Percentiles rank a stretch among this genome's conserved stretches.
These are phyloP conservation scores for Drosophila setifemur DNA, from an alignment of 1,140 invertebrate species.

Conservation along the genomic window DNA sequence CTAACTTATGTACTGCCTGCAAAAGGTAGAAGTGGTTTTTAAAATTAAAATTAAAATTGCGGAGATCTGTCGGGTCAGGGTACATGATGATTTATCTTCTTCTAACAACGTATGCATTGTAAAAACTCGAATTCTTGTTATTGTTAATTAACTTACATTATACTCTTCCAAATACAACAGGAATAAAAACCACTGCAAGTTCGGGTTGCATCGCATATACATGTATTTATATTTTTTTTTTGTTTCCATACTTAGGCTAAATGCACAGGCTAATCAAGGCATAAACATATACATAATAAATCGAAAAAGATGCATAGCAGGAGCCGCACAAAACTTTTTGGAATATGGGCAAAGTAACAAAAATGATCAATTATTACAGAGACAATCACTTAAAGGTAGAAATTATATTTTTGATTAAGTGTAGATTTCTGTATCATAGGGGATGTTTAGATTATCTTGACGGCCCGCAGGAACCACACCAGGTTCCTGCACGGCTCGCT, in stretches of 20 bases:
- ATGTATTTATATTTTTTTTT: slow-evolving; percentile 41
- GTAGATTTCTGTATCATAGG: slow-evolving; percentile 27
- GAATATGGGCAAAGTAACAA: slow-evolving; percentile 39
- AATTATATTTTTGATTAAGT: slow-evolving; percentile 66
- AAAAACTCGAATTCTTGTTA: no score
- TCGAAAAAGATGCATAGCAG: background rate
- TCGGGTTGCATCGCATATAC: slow-evolving; percentile 41
- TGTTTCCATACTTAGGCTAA: slow-evolving; percentile 53
- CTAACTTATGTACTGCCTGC: no score
- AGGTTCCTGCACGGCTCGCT: slow-evolving; percentile 62
- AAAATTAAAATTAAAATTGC: no score
- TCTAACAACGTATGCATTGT: no score
- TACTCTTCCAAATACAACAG: no score
- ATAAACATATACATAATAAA: slow-evolving; percentile 40
- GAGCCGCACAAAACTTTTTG: slow-evolving; percentile 12
- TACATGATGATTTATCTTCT: no score
- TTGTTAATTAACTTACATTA: no score
- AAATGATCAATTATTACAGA: slow-evolving; percentile 27
- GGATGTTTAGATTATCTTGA: slow-evolving; percentile 55
- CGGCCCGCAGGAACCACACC: slow-evolving; percentile 56
- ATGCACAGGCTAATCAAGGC: slow-evolving; percentile 46
- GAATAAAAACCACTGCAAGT: background rate
- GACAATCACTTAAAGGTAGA: slow-evolving; percentile 46
- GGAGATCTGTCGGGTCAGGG: no score
- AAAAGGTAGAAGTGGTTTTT: no score